Percentiles rank a stretch among this genome's conserved stretches.
Evolutionary conservation across 2,113 vertebrate genomes (phyloP).

Genomic region (Ceyx margarethae): DNA sequence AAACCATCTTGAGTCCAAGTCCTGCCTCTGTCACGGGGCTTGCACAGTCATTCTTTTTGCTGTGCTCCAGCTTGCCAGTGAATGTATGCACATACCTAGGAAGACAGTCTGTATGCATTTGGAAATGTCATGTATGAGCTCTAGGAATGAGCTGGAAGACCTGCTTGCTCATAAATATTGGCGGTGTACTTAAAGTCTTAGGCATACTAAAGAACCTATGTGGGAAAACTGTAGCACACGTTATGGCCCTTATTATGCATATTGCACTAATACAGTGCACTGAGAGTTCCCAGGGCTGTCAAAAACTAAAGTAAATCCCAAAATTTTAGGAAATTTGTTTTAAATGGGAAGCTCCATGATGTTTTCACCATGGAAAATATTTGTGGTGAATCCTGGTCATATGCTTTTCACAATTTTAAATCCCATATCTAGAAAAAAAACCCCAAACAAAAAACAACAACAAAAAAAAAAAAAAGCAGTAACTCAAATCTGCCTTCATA

Average conservation of each 20-base stretch:
- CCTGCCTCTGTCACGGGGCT: neutral
- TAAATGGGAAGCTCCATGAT: neutral
- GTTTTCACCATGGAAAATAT: neutral
- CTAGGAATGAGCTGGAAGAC: neutral
- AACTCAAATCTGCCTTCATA: neutral
- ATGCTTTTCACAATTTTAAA: neutral
- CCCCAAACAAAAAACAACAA: neutral
- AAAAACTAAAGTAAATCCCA: neutral
- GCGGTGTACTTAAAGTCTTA: neutral
- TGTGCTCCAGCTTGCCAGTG: neutral
- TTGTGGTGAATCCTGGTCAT: neutral
- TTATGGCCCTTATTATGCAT: rapidly evolving
- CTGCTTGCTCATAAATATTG: neutral
- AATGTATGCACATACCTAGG: neutral
- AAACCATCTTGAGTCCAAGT: rapidly evolving
- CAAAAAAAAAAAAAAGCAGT: neutral
- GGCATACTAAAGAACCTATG: neutral
- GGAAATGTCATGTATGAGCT: neutral
- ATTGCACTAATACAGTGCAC: no score
- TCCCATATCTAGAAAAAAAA: neutral
- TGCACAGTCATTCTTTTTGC: neutral
- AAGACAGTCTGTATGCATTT: neutral
- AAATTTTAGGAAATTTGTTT: neutral
- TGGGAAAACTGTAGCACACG: neutral
- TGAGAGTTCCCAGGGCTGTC: neutral